Percentiles rank a stretch among this genome's conserved stretches.
Conservation (phyloP, 2,113 vertebrate genomes). For the Mus spicilegus region DNA sequence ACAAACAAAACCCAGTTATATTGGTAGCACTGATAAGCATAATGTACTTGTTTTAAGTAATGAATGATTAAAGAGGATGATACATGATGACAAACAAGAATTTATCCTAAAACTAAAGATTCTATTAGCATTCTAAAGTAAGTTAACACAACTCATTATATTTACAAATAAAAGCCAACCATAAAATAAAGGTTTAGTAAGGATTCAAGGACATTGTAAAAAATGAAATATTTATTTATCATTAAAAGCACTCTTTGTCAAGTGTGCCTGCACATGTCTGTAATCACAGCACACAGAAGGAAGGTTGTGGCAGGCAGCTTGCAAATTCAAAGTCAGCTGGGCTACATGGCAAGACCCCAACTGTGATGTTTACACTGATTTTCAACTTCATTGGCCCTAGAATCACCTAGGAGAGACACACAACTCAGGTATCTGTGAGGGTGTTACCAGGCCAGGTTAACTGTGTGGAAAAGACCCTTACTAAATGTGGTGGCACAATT, state of each 20-base stretch:
- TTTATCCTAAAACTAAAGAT: neutral
- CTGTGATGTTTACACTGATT: neutral
- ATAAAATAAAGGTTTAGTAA: neutral
- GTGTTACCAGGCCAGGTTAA: neutral
- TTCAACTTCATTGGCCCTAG: neutral
- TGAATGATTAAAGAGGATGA: neutral
- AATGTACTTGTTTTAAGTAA: neutral
- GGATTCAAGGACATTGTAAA: neutral
- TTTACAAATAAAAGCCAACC: neutral
- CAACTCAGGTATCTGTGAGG: neutral
- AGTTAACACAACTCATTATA: neutral
- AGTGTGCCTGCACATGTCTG: neutral
- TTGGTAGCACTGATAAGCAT: neutral
- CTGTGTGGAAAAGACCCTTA: neutral
- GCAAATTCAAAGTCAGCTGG: too few relatives aligned
- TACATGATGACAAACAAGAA: neutral
- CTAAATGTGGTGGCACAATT: too few relatives aligned
- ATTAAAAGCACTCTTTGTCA: neutral
- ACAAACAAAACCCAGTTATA: neutral
- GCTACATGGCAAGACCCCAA: neutral
- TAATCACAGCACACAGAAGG: neutral
- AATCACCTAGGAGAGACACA: neutral
- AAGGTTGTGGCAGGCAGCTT: neutral
- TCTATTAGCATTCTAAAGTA: conserved; percentile 6
- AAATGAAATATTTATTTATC: neutral